Base-by-base conservation (phyloP, 1,140 invertebrate genomes). In the Ips nitidus region DNA sequence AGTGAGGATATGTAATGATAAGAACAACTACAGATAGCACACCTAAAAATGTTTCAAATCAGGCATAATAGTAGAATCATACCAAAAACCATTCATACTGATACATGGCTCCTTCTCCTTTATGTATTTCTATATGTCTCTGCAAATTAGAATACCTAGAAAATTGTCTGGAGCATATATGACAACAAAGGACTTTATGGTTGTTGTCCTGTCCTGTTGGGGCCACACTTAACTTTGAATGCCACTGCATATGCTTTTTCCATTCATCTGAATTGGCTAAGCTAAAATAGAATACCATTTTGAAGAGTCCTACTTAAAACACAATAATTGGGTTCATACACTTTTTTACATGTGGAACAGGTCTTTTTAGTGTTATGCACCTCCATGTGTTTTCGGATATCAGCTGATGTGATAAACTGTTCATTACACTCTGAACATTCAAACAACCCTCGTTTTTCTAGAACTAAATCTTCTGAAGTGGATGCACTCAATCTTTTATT, bases 141-240 rank as follows among this genome's bases (percentile, higher is more conserved):
- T 75, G 57, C n/a, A 78, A 65, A 70, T 80, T 80, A 2, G 77
- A 75, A 50, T 78, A 71, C 45, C 78, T 74, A 4, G 75, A 75
- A 70, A 80, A 80, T 40, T 77, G 65, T 22, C 75, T 74, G 1
- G 70, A 63, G 59, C 79, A 80, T 47, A 75, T 67, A 22, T 76
- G 58, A 68, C 78, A 80, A 22, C 42, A 43, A 57, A 77, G 50
- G 53, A 53, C 47, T 72, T 76, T 65, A 22, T 37, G 42, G 53
- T 67, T 52, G 41, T 41, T 47, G 36, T 73, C 67, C 39, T 75
- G 74, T 8, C 69, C 58, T 8, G 22, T 22, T 22, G 22, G 22
- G 22, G 22, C 22, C 22, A 22, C 22, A 22, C 22, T 22, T 22
- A 22, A 22, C 22, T 22, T 22, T 22, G 22, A 22, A 22, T 22